Evolutionary conservation across 2,113 vertebrate species (phyloP), one percentile per base, ranked within the genome.

Genomic region (Equus przewalskii): DNA sequence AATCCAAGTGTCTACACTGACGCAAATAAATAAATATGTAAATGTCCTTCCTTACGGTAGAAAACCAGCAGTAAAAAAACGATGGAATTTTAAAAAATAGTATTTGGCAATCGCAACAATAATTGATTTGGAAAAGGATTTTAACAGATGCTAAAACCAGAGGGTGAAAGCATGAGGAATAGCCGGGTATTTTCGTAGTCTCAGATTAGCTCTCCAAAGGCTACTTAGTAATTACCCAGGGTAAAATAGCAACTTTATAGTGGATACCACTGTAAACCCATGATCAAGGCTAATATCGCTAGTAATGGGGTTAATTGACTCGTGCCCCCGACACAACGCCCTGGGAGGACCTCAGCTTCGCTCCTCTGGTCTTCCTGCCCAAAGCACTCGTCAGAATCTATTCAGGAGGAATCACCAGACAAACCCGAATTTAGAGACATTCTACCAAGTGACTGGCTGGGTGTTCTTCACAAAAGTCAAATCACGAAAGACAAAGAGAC

Each of bases 261-360:
- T 6, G 10, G 14, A 11, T 4, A 9, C 67, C 2, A 4, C 26
- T 3, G 3, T 6, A 15, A 41, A 3, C 6, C 5, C n/a, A 22
- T 7, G 3, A 75, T 24, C 75, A 51, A 4, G 16, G 10, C 0
- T 0, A 28, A 2, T 15, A 0, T 12, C 18, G 3, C 41, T 22
- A 6, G 26, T 22, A 22, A 3, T 0, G 26, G 60, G 26, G 41
- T 13, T 36, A 51, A 26, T 3, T 19, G 24, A n/a, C 30, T 41
- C 88, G 0, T 11, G 22, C 36, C 44, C 33, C 28, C 21, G 2
- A 3, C 2, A 8, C 0, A 3, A 19, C 0, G 7, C 16, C 18
- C 56, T 9, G 3, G 16, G 19, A 28, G 36, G 65, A 28, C 24
- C 41, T n/a, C 3, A 0, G 24, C 24, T 0, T 22, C 1, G 0